phyloP scores from a whole-genome alignment of 2,888 invertebrate genomes.

The Zygothrica quintamaculata region DNA sequence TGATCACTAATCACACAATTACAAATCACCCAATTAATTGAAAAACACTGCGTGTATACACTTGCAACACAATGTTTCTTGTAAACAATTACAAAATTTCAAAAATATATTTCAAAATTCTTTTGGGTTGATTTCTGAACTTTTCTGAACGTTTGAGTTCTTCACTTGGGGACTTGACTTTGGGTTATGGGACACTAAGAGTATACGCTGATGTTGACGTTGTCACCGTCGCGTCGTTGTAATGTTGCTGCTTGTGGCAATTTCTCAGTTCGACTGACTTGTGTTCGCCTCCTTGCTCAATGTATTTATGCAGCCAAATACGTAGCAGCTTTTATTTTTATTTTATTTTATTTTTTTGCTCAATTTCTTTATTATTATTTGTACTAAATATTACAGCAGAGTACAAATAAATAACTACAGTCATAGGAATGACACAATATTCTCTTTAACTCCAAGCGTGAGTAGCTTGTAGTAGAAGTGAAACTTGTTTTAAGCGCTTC shows the following conservation, averaged over 20 bases:
- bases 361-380: slow-evolving; percentile 75
- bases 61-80: slow-evolving; percentile 15
- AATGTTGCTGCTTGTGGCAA: slow-evolving; percentile 76
- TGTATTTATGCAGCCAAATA: slow-evolving; percentile 78
- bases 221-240: slow-evolving; percentile 26
- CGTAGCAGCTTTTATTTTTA: slow-evolving; percentile 50
- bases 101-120: slow-evolving; percentile 38
- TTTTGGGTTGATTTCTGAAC: slow-evolving; percentile 25
- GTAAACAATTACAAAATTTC: slow-evolving; percentile 38
- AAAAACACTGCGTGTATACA: slow-evolving; percentile 47
- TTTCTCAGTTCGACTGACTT: slow-evolving; percentile 81
- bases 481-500: too few species aligned
- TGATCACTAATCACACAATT: too few species aligned
- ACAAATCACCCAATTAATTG: slow-evolving; percentile 57
- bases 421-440: too few species aligned
- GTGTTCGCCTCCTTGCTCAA: slow-evolving; percentile 76
- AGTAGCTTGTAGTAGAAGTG: too few species aligned
- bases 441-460: too few species aligned
- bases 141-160: slow-evolving; percentile 13
- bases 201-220: slow-evolving; percentile 15
- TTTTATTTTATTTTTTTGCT: too few species aligned
- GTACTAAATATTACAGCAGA: slow-evolving; percentile 42
- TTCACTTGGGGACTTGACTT: slow-evolving; percentile 50
- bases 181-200: slow-evolving; percentile 18
- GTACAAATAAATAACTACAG: slow-evolving; percentile 26